Evolutionary conservation across 2,888 invertebrate genomes (phyloP).

Genomic region (Lycocerus yunnanus): DNA sequence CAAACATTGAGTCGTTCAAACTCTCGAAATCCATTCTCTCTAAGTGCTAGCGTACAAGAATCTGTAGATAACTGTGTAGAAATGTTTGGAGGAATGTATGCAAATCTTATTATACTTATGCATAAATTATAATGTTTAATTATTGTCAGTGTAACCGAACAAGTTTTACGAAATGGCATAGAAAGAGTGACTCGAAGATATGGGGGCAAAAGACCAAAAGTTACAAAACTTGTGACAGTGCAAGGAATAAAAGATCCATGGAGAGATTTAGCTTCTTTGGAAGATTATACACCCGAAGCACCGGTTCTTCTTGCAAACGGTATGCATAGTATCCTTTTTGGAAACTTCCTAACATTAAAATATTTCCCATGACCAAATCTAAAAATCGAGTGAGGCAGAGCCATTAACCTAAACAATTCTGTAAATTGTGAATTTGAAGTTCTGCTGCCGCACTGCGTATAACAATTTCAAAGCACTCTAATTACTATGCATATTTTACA

Average conservation of each 20-base stretch:
- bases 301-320: not conserved
- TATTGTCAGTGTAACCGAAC: not conserved
- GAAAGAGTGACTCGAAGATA: not conserved
- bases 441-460: too few relatives aligned
- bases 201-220: conserved; percentile 1
- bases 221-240: conserved; percentile 6
- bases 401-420: too few relatives aligned
- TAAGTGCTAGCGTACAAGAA: not conserved
- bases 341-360: too few relatives aligned
- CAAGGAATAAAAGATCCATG: conserved; percentile 15
- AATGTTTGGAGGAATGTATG: not conserved
- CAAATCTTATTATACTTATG: too few relatives aligned
- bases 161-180: not conserved
- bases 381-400: too few relatives aligned
- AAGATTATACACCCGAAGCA: conserved; percentile 5
- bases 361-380: too few relatives aligned
- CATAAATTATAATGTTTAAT: not conserved
- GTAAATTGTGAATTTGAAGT: too few relatives aligned
- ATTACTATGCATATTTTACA: too few relatives aligned
- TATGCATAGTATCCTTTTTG: too few relatives aligned
- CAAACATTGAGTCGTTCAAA: not conserved
- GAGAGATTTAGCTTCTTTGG: not conserved
- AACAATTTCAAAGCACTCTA: too few relatives aligned
- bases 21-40: not conserved
- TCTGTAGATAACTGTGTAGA: not conserved